Conservation (phyloP, 1,140 invertebrate species). For the Diorhabda elongata region DNA sequence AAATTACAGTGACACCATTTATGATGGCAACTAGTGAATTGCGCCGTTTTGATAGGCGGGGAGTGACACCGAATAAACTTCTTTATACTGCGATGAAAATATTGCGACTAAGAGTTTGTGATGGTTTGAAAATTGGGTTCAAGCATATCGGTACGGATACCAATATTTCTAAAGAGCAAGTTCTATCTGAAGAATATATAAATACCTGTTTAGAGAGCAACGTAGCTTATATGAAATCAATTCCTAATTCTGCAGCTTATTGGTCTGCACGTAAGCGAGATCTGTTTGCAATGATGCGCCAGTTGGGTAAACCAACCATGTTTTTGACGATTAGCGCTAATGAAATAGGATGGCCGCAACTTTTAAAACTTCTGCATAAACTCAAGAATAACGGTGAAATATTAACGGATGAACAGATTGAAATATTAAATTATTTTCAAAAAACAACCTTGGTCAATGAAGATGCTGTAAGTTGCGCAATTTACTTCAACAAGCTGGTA, state of each 20-base stretch:
- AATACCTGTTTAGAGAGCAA: slow-evolving; percentile 23
- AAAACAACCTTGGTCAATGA: slow-evolving; percentile 44
- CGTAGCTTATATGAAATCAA: slow-evolving; percentile 31
- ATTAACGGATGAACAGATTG: slow-evolving; percentile 28
- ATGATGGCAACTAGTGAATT: slow-evolving; percentile 12
- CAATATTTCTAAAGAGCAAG: background rate
- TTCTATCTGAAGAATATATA: background rate
- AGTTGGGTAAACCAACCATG: slow-evolving; percentile 41
- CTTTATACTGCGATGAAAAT: slow-evolving; percentile 10
- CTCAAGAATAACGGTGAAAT: slow-evolving; percentile 35
- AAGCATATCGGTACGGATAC: slow-evolving; percentile 5
- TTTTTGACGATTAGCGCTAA: slow-evolving; percentile 45
- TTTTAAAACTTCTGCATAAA: slow-evolving; percentile 45
- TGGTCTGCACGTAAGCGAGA: slow-evolving; percentile 44
- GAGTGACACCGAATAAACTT: background rate
- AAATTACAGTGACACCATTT: too few species aligned
- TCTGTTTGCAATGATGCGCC: slow-evolving; percentile 48
- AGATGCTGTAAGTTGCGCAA: slow-evolving; percentile 49
- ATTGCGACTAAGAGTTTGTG: background rate
- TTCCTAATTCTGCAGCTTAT: slow-evolving; percentile 39
- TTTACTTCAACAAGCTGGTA: too few species aligned
- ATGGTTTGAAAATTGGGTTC: background rate
- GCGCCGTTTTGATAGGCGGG: background rate
- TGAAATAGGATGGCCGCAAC: slow-evolving; percentile 45
- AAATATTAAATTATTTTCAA: slow-evolving; percentile 31